phyloP scores from a whole-genome alignment of 1,140 invertebrate species.

The Portunus trituberculatus region DNA sequence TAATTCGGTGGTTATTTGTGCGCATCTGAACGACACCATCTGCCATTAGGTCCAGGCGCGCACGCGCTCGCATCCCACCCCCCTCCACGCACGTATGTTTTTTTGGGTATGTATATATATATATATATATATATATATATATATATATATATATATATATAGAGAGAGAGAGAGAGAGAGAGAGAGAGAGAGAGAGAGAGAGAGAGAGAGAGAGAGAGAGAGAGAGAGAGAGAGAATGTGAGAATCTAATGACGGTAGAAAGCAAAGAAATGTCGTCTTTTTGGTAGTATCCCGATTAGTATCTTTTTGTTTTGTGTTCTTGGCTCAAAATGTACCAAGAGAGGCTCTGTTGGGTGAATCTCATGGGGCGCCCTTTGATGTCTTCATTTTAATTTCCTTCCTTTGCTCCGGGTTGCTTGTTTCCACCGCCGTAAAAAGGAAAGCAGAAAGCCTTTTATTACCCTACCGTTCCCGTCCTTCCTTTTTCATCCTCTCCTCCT shows the following conservation, averaged over 20 bases:
- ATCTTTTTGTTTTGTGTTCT: neutral
- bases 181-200: too few relatives aligned
- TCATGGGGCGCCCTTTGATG: neutral
- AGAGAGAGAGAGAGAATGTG: too few relatives aligned
- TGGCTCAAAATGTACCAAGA: neutral
- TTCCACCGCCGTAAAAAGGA: neutral
- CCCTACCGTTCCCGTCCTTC: neutral
- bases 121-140: too few relatives aligned
- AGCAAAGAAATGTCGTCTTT: neutral
- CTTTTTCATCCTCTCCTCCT: neutral
- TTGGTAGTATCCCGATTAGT: neutral
- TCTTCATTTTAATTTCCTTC: neutral
- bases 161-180: too few relatives aligned
- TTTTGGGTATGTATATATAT: too few relatives aligned
- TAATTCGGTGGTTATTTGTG: too few relatives aligned
- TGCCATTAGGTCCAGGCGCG: too few relatives aligned
- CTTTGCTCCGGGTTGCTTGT: neutral
- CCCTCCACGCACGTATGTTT: too few relatives aligned
- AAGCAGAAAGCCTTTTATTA: neutral
- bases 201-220: too few relatives aligned
- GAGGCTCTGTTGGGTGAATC: neutral
- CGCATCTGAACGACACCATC: too few relatives aligned
- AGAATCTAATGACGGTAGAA: neutral
- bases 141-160: too few relatives aligned
- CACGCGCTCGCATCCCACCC: too few relatives aligned